Evolutionary conservation across 2,113 vertebrate species (phyloP).

Genomic region (Promerops cafer): DNA sequence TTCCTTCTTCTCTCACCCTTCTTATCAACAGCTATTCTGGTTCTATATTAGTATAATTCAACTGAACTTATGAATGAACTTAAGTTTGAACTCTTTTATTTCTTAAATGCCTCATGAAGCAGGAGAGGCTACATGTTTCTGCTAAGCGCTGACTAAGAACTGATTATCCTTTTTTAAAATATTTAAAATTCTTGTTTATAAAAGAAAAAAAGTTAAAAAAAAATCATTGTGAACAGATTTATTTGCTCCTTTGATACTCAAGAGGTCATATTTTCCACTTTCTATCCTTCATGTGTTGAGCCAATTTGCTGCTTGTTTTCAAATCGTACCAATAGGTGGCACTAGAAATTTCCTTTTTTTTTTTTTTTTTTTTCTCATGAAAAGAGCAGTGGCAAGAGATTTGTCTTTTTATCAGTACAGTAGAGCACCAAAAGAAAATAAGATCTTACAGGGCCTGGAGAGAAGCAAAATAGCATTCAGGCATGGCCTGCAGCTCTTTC

Average conservation of each 20-base stretch:
- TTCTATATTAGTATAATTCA: not conserved
- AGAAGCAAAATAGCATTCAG: not conserved
- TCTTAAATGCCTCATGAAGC: not conserved
- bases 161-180: not conserved
- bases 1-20: not conserved
- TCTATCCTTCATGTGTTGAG: not conserved
- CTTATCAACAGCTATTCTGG: not conserved
- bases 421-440: not conserved
- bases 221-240: not conserved
- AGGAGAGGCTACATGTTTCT: not conserved
- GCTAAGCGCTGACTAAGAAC: not conserved
- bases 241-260: not conserved
- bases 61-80: not conserved
- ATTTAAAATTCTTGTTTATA: not conserved
- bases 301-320: not conserved
- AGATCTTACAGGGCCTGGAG: not conserved
- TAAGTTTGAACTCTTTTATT: not conserved
- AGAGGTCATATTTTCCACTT: not conserved
- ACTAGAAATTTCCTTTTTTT: not conserved
- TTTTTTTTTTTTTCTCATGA: not conserved
- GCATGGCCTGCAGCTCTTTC: slow-evolving; percentile 20
- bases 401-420: not conserved
- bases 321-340: slow-evolving; percentile 2
- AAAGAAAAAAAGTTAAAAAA: not conserved
- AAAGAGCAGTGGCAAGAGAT: not conserved